phyloP scores from a whole-genome alignment of 2,888 invertebrate species.

The Brenthis hecate region DNA sequence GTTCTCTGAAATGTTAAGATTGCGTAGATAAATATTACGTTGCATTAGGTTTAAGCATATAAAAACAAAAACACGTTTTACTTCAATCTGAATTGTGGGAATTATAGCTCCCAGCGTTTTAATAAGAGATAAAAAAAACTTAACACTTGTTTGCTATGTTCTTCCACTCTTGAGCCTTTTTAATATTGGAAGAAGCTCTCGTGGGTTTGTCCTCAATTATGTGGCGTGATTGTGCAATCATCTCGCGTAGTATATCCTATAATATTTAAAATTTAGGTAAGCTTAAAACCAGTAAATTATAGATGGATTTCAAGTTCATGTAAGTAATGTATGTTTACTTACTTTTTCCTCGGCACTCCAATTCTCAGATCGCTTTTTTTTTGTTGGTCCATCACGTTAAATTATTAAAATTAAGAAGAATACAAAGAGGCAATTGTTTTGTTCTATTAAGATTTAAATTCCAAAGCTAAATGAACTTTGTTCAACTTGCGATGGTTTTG shows the following conservation, averaged over 20 bases:
- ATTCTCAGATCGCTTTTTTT: slow-evolving; percentile 11
- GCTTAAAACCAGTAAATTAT: neutral
- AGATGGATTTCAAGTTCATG: slow-evolving; percentile 5
- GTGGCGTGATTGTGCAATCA: neutral
- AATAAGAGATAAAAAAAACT: too few species aligned
- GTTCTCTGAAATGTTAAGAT: too few species aligned
- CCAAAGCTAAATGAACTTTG: slow-evolving; percentile 3
- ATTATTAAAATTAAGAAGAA: neutral
- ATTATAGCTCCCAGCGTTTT: too few species aligned
- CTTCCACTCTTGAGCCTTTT: neutral
- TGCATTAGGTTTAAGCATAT: too few species aligned
- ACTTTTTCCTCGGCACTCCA: slow-evolving; percentile 14
- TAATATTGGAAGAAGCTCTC: neutral
- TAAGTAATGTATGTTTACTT: slow-evolving; percentile 12
- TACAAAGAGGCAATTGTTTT: neutral
- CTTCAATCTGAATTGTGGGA: too few species aligned
- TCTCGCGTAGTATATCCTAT: slow-evolving; percentile 3
- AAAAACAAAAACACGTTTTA: too few species aligned
- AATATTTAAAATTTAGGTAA: neutral
- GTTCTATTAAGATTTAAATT: neutral
- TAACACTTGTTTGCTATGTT: neutral
- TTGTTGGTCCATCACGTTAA: slow-evolving; percentile 8
- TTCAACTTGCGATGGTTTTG: slow-evolving; percentile 1
- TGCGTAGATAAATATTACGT: too few species aligned
- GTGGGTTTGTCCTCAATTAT: neutral